Base-by-base conservation (phyloP, 2,113 vertebrate species). In the Nyctibius bracteatus region DNA sequence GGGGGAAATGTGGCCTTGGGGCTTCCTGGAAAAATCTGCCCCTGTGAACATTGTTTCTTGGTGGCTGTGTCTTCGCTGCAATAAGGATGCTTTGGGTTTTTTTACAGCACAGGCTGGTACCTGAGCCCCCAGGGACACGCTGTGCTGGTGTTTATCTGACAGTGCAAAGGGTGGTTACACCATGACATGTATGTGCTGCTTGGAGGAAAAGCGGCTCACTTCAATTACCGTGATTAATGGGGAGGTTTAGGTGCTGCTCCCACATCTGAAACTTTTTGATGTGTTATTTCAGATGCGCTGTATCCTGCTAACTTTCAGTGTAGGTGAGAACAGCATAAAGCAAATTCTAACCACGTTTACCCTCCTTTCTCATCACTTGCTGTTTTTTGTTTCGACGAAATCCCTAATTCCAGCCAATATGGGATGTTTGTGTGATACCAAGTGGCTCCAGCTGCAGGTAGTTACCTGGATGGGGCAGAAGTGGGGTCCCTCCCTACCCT, bases 11-110 rank as follows among this genome's bases (percentile, higher is more conserved):
- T 20, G 57, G 31, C 16, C 21, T 8, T 24, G 7, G 44, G 58
- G 25, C 72, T 54, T 28, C 28, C 57, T 37, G 63, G 61, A 20
- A 33, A 35, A 30, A 39, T 3, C 20, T 54, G 24, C 21, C 31
- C 21, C 17, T 0, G 0, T 21, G n/a, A 8, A 10, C 1, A 2
- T 35, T 4, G 15, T 39, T 44, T 30, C 20, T 49, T 14, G 24
- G 27, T 47, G 33, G 57, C 39, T 37, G 22, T 4, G 15, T 31
- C 75, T 28, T 35, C 15, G n/a, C 66, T 47, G 57, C 21, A n/a
- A 13, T 28, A 39, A 61, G 28, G 58, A 24, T 18, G 39, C 5
- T 35, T 46, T 31, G 19, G 14, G 58, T 35, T 27, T 57, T 8
- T 24, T 44, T 5, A 9, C 10, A 72, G 68, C 65, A 17, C 9